A percentile compares a stretch with the other conserved stretches of the same genome.
Evolutionary conservation across 2,888 invertebrate genomes (phyloP).

Genomic region (Automeris io): DNA sequence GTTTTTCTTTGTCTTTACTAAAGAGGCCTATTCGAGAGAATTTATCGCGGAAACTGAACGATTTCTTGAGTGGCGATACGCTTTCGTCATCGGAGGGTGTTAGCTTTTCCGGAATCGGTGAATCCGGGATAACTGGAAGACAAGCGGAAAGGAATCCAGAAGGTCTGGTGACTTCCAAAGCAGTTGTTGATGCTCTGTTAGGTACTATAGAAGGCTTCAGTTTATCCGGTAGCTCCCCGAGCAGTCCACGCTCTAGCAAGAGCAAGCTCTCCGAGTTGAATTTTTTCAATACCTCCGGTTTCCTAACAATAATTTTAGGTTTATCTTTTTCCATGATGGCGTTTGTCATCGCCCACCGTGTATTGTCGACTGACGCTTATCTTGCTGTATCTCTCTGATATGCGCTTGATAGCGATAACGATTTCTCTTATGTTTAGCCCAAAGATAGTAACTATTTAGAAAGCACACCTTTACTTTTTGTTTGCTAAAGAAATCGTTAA

Average conservation of each 20-base stretch:
- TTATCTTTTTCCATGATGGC: slow-evolving; percentile 56
- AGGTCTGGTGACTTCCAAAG: slow-evolving; percentile 65
- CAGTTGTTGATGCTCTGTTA: slow-evolving; percentile 45
- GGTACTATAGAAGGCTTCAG: slow-evolving; percentile 52
- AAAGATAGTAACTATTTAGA: slow-evolving; percentile 9
- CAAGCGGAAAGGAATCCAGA: slow-evolving; percentile 56
- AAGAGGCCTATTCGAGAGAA: slow-evolving; percentile 57
- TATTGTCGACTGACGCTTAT: slow-evolving; percentile 50
- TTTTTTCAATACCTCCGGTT: slow-evolving; percentile 56
- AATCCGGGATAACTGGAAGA: slow-evolving; percentile 46
- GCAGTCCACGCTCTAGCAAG: slow-evolving; percentile 60
- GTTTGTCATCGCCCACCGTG: slow-evolving; percentile 54
- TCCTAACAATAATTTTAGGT: slow-evolving; percentile 37
- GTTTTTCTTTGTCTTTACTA: slow-evolving; percentile 47
- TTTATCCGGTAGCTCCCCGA: slow-evolving; percentile 58
- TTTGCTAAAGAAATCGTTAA: too few species aligned
- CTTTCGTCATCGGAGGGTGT: slow-evolving; percentile 44
- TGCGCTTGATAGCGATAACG: slow-evolving; percentile 39
- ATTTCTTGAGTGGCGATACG: slow-evolving; percentile 52
- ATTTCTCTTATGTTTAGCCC: slow-evolving; percentile 25
- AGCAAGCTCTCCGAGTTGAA: slow-evolving; percentile 56
- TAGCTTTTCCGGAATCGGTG: slow-evolving; percentile 35
- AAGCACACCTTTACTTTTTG: slow-evolving; percentile 5
- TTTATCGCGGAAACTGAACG: slow-evolving; percentile 64
- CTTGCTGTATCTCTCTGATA: slow-evolving; percentile 53